Base-by-base conservation (phyloP, 2,888 invertebrate species). In the Ormyrus rosae region DNA sequence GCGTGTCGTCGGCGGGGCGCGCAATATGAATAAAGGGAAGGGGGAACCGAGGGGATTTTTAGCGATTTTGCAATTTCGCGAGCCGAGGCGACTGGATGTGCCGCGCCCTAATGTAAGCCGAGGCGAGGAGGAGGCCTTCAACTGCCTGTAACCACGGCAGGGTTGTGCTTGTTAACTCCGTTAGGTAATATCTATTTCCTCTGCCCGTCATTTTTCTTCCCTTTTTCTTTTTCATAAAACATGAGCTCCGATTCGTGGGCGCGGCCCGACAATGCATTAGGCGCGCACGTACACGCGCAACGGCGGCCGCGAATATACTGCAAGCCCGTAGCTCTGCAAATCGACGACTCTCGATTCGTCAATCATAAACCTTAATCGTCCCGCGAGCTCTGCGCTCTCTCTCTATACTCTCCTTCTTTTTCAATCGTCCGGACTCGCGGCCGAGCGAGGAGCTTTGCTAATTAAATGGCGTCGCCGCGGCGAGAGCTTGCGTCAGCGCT, bases 161-260 rank as follows among this genome's bases (percentile, higher is more conserved):
- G 70, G 71, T 10, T 34, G 71, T 48, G 78, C 81, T 85, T 85
- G 87, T 87, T 87, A 87, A 86, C 85, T 85, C 85, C 84, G 86
- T 87, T 87, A 85, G 87, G 86, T 87, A 88, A 90, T 89, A 89
- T 89, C 90, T 89, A 89, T 89, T 89, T 89, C 88, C 89, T 86
- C 81, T 81, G 84, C 81, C 65, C 87, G 87, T 86, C 87, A 86
- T 87, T 88, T 85, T 86, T 84, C 85, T 87, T 84, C 81, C 46
- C 50, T 34, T 34, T 10, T 69, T 73, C 75, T 34, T 77, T 76
- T 75, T 79, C 72, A 72, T 78, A 70, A 78, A 76, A 72, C 72
- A 64, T 53, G 72, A 78, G 73, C 69, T 55, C 68, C 61, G 83
- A 83, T 83, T 83, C 81, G 81, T 84, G 84, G 85, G 85, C 69